Conservation (phyloP, 2,113 vertebrate genomes). For the Mormyrus lacerda region DNA sequence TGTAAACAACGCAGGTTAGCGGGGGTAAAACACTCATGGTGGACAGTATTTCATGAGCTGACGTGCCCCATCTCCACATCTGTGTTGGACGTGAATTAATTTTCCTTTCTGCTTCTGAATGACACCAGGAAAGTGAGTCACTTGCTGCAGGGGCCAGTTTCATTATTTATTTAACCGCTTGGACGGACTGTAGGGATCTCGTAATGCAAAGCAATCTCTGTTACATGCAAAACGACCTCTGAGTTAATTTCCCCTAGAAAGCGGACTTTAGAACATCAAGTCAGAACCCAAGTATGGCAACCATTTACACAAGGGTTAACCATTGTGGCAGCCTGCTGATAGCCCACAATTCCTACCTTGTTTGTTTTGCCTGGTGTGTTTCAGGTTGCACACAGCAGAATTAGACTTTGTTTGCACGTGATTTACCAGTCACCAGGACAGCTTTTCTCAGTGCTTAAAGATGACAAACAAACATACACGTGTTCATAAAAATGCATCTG, state of each 20-base stretch:
- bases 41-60: neutral
- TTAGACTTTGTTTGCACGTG: neutral
- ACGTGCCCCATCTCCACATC: neutral
- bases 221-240: neutral
- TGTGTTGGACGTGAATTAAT: neutral
- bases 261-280: neutral
- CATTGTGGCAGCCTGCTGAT: neutral
- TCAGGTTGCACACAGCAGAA: neutral
- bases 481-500: neutral
- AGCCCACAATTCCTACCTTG: neutral
- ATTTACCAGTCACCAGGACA: neutral
- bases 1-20: neutral
- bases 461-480: neutral
- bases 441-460: neutral
- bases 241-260: neutral
- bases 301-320: neutral
- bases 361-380: neutral
- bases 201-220: neutral
- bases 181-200: neutral
- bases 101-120: neutral
- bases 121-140: neutral
- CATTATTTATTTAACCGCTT: neutral
- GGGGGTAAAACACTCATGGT: neutral
- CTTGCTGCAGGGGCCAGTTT: neutral
- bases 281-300: neutral